Base-by-base conservation (phyloP, 2,797 vertebrate species). In the Crocidura indochinensis region DNA sequence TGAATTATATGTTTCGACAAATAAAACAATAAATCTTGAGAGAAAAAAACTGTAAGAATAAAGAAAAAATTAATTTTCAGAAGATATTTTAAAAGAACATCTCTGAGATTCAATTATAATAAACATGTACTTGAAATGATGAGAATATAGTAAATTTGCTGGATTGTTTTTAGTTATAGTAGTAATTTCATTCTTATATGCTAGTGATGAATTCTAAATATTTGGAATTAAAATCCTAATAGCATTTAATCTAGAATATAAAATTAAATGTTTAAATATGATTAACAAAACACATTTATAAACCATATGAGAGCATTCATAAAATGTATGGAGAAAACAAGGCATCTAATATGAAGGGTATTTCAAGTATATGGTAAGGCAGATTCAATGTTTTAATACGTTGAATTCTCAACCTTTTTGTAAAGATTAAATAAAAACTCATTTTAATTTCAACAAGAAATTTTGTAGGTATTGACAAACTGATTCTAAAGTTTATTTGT, bases 281-380 rank as follows among this genome's bases (percentile, higher is more conserved):
- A 73, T 60, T 73, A 73, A 81, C 4, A 56, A 92, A 78, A 56
- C 67, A 73, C 11, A 47, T n/a, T 60, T 19, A 88, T 65, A 88
- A 71, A 51, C 11, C 53, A 15, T 31, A 79, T 31, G 24, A 84
- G 2, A 20, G 47, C 47, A 56, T 31, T 83, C 56, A 79, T 3
- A 15, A 22, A 20, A 75, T 19, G 17, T 51, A 4, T 83, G 22
- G 26, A 71, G 64, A 72, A 76, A 64, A 83, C 15, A 82, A 71
- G n/a, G 31, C n/a, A 10, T 44, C 69, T 31, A 4, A 11, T 77
- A 65, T 46, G 67, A 29, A 78, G 1, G 6, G 14, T 78, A 47
- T 72, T n/a, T 17, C 17, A 38, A 31, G 11, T 19, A 17, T 60
- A 38, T 38, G 46, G 22, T 38, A 38, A 67, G 60, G 22, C 6